Evolutionary conservation across 2,888 invertebrate species (phyloP), one percentile per base, ranked within the genome.

Genomic region (Leptopilina syphax): DNA sequence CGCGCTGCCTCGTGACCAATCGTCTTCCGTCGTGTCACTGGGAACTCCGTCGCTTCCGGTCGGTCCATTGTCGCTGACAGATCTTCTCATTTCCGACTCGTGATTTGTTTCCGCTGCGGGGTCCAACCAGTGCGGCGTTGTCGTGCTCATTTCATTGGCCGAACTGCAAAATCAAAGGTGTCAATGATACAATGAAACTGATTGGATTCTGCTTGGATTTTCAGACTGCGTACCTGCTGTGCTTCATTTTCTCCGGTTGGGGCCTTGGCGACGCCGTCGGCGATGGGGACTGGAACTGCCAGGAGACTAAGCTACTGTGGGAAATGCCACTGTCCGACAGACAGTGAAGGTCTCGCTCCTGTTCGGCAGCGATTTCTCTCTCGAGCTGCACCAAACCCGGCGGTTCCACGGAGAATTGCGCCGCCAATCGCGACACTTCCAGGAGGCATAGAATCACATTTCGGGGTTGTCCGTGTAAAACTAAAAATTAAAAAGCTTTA

Each of bases 401-500:
- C 0, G 97, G 97, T 91, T 97, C 97, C 84, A 97, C 93, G 66
- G 95, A 95, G 92, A 94, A 96, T 89, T 94, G 94, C 68, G 95
- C 95, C 5, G 97, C 97, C 79, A 97, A 93, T 80, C 97, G 94
- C 0, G 97, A 96, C 84, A 97, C 95, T 91, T 97, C 97, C 92
- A 97, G 93, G 66, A 98, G 93, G 90, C 97, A 97, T 67, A 97
- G 93, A 83, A 97, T 95, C 77, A 98, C 97, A 88, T 96, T 96
- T 0, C 97, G 94, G 41, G 97, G 96, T 88, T 96, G 96, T 86
- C 95, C 96, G 91, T 97, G 97, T 54, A 97, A 93, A 79, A 97
- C 97, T 96, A 90, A 73, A 77, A 77, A 57, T 57, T 13, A 27
- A 13, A 13, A 34, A 18, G 18, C 18, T 50, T 50, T 41, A 41